A percentile compares a stretch with the other conserved stretches of the same genome.
Evolutionary conservation across 2,888 invertebrate genomes (phyloP).

Genomic region (Amphipoea lucens): DNA sequence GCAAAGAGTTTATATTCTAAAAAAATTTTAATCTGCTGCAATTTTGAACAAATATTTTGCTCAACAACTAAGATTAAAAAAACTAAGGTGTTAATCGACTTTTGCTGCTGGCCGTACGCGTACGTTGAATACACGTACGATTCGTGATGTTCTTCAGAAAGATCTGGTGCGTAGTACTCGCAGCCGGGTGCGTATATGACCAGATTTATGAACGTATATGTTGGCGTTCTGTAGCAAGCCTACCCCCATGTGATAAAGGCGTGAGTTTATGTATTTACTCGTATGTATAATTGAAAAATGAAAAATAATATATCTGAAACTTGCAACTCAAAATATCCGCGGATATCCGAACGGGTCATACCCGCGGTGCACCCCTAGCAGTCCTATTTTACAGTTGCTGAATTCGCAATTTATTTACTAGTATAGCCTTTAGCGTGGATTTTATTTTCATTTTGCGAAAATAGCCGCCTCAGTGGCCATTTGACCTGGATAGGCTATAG

Average conservation of each 20-base stretch:
- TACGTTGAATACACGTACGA: too few species aligned
- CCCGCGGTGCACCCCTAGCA: constrained; percentile 5
- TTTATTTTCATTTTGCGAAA: constrained; percentile 60
- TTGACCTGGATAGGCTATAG: constrained; percentile 57
- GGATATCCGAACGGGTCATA: constrained; percentile 5
- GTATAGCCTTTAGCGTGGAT: constrained; percentile 49
- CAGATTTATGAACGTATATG: neutral
- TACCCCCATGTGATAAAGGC: too few species aligned
- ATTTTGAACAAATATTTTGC: too few species aligned
- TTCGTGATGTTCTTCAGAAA: too few species aligned
- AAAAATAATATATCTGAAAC: constrained; percentile 1
- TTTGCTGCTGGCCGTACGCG: too few species aligned
- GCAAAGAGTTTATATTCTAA: too few species aligned
- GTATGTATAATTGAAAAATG: neutral
- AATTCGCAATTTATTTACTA: constrained; percentile 64
- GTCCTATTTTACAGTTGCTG: constrained; percentile 56
- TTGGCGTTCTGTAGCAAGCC: neutral
- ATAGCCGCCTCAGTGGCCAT: constrained; percentile 49
- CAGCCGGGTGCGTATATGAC: neutral
- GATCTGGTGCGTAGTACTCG: neutral
- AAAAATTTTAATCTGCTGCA: too few species aligned
- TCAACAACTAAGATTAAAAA: too few species aligned
- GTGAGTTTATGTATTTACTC: too few species aligned
- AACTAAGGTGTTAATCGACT: too few species aligned
- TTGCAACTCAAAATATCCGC: neutral